Evolutionary conservation across 2,888 invertebrate genomes (phyloP).

Genomic region (Phalangium opilio): DNA sequence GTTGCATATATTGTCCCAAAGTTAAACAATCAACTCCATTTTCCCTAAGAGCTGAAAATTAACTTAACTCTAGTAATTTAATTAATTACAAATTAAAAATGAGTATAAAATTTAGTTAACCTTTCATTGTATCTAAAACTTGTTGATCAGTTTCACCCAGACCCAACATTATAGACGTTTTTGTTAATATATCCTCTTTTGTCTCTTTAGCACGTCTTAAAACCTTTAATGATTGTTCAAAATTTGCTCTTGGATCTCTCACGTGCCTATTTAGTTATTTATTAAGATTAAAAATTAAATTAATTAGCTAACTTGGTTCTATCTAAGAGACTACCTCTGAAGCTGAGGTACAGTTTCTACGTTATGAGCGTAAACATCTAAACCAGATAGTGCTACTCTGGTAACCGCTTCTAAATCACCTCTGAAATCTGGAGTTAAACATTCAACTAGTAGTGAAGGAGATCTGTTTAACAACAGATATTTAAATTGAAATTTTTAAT

Average conservation of each 20-base stretch:
- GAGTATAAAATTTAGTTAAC: constrained; percentile 30
- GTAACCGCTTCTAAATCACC: constrained; percentile 59
- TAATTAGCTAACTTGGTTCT: neutral
- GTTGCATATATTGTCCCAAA: constrained; percentile 98
- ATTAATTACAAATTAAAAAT: neutral
- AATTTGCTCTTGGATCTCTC: constrained; percentile 82
- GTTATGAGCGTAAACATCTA: constrained; percentile 97
- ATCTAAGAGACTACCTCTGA: constrained; percentile 42
- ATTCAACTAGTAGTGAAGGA: constrained; percentile 77
- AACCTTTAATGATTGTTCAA: constrained; percentile 69
- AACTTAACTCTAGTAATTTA: too few relatives aligned
- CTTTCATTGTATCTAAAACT: constrained; percentile 66
- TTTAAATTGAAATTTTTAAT: too few relatives aligned
- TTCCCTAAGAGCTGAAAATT: constrained; percentile 49
- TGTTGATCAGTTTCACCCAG: constrained; percentile 75
- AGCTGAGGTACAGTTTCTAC: constrained; percentile 88
- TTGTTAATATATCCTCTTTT: constrained; percentile 73
- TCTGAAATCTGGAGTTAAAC: constrained; percentile 88
- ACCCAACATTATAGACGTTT: constrained; percentile 96
- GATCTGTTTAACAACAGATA: constrained; percentile 38
- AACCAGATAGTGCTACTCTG: constrained; percentile 57
- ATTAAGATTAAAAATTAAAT: neutral
- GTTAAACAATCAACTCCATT: constrained; percentile 88
- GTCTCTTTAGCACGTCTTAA: constrained; percentile 62
- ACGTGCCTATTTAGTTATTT: constrained; percentile 43